phyloP scores from a whole-genome alignment of 1,140 invertebrate species.

The Trichonephila clavata region DNA sequence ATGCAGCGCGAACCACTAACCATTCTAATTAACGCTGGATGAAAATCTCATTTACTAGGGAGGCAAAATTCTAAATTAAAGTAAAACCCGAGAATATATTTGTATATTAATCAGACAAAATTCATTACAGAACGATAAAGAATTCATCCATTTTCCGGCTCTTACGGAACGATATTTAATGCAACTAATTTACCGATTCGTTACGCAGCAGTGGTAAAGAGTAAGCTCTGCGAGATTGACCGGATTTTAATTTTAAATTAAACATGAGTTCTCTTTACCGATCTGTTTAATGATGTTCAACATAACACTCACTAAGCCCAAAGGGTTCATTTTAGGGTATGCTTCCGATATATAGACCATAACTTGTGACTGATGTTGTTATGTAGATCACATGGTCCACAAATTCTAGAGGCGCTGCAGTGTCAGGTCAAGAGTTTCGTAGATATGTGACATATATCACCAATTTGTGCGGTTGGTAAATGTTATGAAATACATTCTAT shows the following conservation, averaged over 20 bases:
- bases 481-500: too few relatives aligned
- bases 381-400: neutral
- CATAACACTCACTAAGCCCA: neutral
- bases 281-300: neutral
- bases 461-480: too few relatives aligned
- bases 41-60: neutral
- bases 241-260: slow-evolving; percentile 29
- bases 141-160: neutral
- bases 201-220: neutral
- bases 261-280: neutral
- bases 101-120: neutral
- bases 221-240: neutral
- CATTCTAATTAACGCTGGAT: neutral
- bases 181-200: neutral
- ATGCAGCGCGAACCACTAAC: neutral
- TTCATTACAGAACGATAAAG: neutral
- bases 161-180: neutral
- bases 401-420: too few relatives aligned
- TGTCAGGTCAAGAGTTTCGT: too few relatives aligned
- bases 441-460: too few relatives aligned
- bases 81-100: neutral
- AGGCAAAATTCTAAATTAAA: neutral
- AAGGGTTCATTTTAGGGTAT: neutral
- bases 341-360: neutral
- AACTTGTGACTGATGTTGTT: neutral